Evolutionary conservation across 2,113 vertebrate genomes (phyloP).

Genomic region (Chionis minor): DNA sequence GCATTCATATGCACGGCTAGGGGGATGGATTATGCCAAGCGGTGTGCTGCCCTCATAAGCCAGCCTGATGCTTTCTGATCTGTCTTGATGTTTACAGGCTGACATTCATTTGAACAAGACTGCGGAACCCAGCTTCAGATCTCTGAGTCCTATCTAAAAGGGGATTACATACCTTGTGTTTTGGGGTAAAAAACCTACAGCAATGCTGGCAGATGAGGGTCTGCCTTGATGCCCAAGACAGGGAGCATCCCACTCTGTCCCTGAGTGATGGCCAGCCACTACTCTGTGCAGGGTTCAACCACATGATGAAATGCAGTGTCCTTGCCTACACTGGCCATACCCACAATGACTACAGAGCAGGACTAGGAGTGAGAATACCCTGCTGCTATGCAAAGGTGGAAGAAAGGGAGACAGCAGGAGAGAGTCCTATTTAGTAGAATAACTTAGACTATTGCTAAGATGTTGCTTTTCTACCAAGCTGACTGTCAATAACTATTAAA

Average conservation of each 20-base stretch:
- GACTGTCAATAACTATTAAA: not conserved
- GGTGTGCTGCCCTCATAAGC: not conserved
- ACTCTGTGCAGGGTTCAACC: not conserved
- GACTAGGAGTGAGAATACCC: not conserved
- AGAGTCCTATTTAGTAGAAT: not conserved
- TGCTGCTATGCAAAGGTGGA: not conserved
- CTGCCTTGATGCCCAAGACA: not conserved
- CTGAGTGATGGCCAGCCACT: not conserved
- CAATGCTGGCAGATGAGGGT: not conserved
- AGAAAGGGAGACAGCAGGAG: not conserved
- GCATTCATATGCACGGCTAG: not conserved
- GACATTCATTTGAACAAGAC: not conserved
- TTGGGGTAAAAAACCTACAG: not conserved
- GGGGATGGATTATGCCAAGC: not conserved
- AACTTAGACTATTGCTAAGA: not conserved
- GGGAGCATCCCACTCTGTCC: not conserved
- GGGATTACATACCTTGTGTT: fast-evolving
- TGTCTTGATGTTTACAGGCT: not conserved
- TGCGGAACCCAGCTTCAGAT: not conserved
- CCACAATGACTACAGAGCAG: not conserved
- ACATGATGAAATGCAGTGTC: not conserved
- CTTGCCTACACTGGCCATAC: not conserved
- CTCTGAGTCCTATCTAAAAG: not conserved
- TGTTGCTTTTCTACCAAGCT: not conserved
- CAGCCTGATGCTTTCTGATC: not conserved